Evolutionary conservation across 1,140 invertebrate species (phyloP).

Genomic region (Melitaea cinxia): DNA sequence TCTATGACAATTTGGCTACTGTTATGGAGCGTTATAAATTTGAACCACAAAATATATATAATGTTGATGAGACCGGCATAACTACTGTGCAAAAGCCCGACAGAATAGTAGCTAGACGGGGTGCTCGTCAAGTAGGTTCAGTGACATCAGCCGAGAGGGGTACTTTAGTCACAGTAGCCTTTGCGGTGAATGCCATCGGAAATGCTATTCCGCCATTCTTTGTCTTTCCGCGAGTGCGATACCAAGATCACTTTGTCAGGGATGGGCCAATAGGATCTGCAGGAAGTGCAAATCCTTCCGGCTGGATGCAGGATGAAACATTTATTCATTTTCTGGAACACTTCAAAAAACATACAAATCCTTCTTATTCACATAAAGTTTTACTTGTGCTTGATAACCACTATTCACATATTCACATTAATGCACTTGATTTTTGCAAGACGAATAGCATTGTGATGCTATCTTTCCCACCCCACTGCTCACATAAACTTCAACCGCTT

Average conservation of each 20-base stretch:
- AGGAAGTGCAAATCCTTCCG: slow-evolving; percentile 60
- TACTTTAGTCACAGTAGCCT: slow-evolving; percentile 65
- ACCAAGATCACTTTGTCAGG: slow-evolving; percentile 71
- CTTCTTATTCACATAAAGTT: too few relatives aligned
- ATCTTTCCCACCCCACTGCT: not conserved
- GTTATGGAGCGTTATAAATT: slow-evolving; percentile 46
- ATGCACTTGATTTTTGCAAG: slow-evolving; percentile 4
- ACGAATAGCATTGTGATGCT: not conserved
- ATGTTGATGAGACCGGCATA: slow-evolving; percentile 76
- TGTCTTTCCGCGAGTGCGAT: slow-evolving; percentile 50
- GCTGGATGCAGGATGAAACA: slow-evolving; percentile 66
- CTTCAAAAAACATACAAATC: slow-evolving; percentile 57
- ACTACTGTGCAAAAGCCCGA: slow-evolving; percentile 64
- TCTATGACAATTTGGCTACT: slow-evolving; percentile 39
- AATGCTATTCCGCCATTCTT: slow-evolving; percentile 42
- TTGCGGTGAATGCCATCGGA: slow-evolving; percentile 65
- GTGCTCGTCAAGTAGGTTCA: slow-evolving; percentile 29
- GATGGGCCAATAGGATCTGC: slow-evolving; percentile 50
- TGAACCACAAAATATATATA: slow-evolving; percentile 50
- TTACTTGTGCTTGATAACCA: slow-evolving; percentile 55
- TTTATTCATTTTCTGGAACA: slow-evolving; percentile 62
- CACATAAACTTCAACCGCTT: not conserved
- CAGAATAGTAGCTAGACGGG: slow-evolving; percentile 62
- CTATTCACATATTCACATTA: slow-evolving; percentile 43
- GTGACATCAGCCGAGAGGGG: slow-evolving; percentile 74